Evolutionary conservation across 2,113 vertebrate species (phyloP), one percentile per base, ranked within the genome.

Genomic region (Typhlomys cinereus): DNA sequence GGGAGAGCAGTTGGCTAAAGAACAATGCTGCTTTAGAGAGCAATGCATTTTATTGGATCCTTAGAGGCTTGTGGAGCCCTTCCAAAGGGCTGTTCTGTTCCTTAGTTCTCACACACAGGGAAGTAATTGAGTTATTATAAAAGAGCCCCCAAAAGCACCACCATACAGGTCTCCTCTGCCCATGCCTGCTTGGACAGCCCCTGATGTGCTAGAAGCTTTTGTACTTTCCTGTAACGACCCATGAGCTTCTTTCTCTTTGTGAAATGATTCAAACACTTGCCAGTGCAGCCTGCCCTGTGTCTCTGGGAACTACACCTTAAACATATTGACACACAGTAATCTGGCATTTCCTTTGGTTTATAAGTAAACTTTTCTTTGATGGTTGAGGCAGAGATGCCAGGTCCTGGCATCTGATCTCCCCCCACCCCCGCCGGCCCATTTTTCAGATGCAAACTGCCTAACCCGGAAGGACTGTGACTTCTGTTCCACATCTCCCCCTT

Each of bases 331-430:
- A 82, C 57, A 59, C 31, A 31, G 31, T 85, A 71, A 61, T 54
- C 48, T 46, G 79, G 61, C 25, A 61, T 54, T 90, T 73, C n/a
- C 62, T 82, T 96, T 92, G 31, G 64, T 12, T 87, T 86, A 34
- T 87, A 39, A 76, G 67, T 78, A 66, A 88, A 75, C 46, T 85
- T 48, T 89, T 59, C 57, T 54, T 52, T 52, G 41, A 66, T 62
- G 41, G 52, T 69, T 70, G 29, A 84, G 4, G 62, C 46, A 12
- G 46, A 86, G 39, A 59, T 85, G 15, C 64, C 52, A 70, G 34
- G 71, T 94, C 84, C 50, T 59, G 69, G 62, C 66, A 61, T 41
- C n/a, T 92, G 44, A 31, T 54, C 79, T 50, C 61, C 21, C 13
- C 39, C 25, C 41, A 52, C 6, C 23, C 27, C 39, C 57, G 20